These are phyloP conservation scores for Calephelis perditalis DNA, from an alignment of 2,888 invertebrate genomes.

Conservation along the genomic window DNA sequence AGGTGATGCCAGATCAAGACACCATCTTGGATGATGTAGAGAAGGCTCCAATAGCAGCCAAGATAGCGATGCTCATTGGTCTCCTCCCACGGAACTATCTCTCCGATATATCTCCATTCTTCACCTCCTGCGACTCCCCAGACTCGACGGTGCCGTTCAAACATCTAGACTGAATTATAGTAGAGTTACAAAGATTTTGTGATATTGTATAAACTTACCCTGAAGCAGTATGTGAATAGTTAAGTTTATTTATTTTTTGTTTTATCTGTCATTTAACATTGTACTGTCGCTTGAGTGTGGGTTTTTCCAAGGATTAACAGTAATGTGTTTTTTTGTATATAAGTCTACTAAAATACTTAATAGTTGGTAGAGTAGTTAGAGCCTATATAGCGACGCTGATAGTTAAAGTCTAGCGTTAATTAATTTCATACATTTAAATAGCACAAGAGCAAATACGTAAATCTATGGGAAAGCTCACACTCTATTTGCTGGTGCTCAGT, in stretches of 20 bases:
- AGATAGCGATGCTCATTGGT: slow-evolving; percentile 73
- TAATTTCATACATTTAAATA: no score
- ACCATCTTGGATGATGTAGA: slow-evolving; percentile 66
- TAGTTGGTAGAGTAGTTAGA: no score
- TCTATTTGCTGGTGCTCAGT: no score
- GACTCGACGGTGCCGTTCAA: not conserved
- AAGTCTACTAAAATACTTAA: no score
- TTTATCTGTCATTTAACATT: not conserved
- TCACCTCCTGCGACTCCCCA: not conserved
- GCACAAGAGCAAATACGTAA: no score
- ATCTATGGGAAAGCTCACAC: no score
- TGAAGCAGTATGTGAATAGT: slow-evolving; percentile 9
- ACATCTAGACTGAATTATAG: slow-evolving; percentile 1
- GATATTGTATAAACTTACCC: slow-evolving; percentile 9
- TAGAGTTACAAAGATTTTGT: slow-evolving; percentile 5
- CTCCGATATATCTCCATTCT: slow-evolving; percentile 38
- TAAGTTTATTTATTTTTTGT: slow-evolving; percentile 12
- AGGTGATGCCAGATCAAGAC: slow-evolving; percentile 90
- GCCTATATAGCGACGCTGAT: no score
- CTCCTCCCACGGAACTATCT: slow-evolving; percentile 67
- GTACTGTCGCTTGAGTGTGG: not conserved
- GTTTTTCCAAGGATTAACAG: no score
- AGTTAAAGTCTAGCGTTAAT: no score
- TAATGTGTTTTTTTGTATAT: no score
- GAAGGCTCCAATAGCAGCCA: slow-evolving; percentile 78